A percentile compares a stretch with the other conserved stretches of the same genome.
Evolutionary conservation across 2,797 vertebrate species (phyloP).

Genomic region (Acanthiza pusilla): DNA sequence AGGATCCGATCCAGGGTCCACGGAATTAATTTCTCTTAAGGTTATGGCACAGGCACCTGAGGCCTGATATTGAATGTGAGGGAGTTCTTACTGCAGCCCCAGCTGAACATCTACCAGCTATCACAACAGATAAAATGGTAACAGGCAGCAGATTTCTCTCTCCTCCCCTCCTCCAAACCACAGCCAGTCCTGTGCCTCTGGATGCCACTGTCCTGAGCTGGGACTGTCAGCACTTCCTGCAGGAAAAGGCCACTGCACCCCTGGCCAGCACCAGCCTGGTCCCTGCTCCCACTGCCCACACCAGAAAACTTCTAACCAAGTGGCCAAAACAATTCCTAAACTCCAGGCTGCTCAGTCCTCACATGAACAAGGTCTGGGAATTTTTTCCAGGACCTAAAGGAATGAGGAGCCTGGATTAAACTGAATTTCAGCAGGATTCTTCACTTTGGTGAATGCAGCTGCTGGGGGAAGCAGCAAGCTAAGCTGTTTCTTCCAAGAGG

Average conservation of each 20-base stretch:
- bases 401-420: neutral
- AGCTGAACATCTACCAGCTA: neutral
- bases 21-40: neutral
- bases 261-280: fast-evolving
- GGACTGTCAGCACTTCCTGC: neutral
- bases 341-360: neutral
- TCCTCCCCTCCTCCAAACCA: neutral
- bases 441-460: neutral
- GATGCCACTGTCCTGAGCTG: neutral
- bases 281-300: fast-evolving
- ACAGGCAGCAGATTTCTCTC: neutral
- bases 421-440: neutral
- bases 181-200: neutral
- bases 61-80: neutral
- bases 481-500: neutral
- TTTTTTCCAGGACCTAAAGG: neutral
- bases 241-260: neutral
- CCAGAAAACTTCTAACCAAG: neutral
- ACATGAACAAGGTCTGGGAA: neutral
- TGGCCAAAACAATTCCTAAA: neutral
- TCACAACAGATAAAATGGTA: neutral
- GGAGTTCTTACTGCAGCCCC: neutral
- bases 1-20: neutral
- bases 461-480: neutral
- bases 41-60: neutral